Base-by-base conservation (phyloP, 1,140 invertebrate genomes). In the Caerostris extrusa region DNA sequence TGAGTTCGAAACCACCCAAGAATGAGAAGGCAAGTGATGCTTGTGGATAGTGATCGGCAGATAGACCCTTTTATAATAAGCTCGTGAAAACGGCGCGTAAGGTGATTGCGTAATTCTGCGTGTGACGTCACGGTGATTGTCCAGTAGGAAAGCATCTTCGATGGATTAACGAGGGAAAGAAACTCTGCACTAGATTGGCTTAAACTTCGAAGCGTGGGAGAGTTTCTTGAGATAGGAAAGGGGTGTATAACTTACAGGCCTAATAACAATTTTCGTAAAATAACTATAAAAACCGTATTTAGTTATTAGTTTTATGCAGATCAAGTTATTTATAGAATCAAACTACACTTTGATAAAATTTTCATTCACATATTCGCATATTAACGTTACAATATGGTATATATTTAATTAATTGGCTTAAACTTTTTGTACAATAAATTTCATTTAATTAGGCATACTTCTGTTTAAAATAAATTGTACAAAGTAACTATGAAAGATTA, bases 51-150 rank as follows among this genome's bases (percentile, higher is more conserved):
- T 90, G 87, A 19, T 17, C 53, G 17, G 34, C 58, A 60, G 34
- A n/a, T 55, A 19, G 60, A 14, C 17, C 60, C 89, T 91, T 91
- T 91, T 91, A 91, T 91, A 91, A 88, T 55, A 57, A 34, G 67
- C 67, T 69, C 67, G 57, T 1, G 87, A 69, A 69, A 90, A 90
- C 60, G 50, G 64, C 8, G 87, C 19, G 87, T 53, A 10, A n/a
- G 50, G 53, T 90, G 87, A 90, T 90, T 90, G n/a, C 71, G 71
- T 34, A 61, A 82, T 67, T 60, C 56, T 56, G 14, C 71, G 7
- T 12, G 57, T 91, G 89, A 91, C 89, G 89, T 91, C 89, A 91
- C 89, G 19, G 2, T 58, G 55, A 19, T 19, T 34, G 89, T 77
- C 89, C 89, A 91, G 55, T 91, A 17, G 56, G 67, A 53, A 17